Base-by-base conservation (phyloP, 2,113 vertebrate species). In the Phylloscopus trochiloides region DNA sequence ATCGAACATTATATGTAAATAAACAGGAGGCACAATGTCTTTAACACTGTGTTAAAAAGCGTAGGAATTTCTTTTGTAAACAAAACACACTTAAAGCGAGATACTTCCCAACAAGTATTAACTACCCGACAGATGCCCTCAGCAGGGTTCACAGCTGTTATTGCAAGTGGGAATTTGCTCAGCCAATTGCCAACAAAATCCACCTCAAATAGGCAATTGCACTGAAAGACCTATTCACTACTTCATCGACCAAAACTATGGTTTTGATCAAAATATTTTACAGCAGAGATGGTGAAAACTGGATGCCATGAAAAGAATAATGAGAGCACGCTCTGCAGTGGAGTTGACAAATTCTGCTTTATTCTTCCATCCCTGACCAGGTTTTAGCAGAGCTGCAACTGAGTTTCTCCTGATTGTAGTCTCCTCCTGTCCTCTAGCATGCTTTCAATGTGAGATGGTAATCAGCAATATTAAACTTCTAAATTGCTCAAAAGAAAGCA, bases 81-180 rank as follows among this genome's bases (percentile, higher is more conserved):
- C 94, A 96, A 87, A 96, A 94, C 70, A 67, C 94, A 87, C 82
- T 93, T 89, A 74, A 88, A 95, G 76, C 0, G 0, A 63, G 90
- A 82, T 75, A 36, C 86, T 96, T 96, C 76, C 87, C 92, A 92
- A 93, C 58, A 65, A 96, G 73, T 85, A 94, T 89, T 96, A 95
- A 96, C 85, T 68, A 85, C 79, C 70, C 82, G 83, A 42, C 97
- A 97, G 95, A 94, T 96, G 95, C 94, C 94, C 97, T 93, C 96
- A 96, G 96, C 96, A 61, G 97, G 96, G 92, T 94, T 94, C 92
- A 85, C 91, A 97, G 95, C 96, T 97, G 94, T 80, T 87, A 38
- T 2, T 90, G 70, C 25, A 66, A 93, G 87, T 61, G 58, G 66
- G 78, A 82, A 88, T 93, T 96, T 65, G 76, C 85, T 92, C 92